Evolutionary conservation across 1,140 invertebrate species (phyloP).

Genomic region (Potamilus streckersoni): DNA sequence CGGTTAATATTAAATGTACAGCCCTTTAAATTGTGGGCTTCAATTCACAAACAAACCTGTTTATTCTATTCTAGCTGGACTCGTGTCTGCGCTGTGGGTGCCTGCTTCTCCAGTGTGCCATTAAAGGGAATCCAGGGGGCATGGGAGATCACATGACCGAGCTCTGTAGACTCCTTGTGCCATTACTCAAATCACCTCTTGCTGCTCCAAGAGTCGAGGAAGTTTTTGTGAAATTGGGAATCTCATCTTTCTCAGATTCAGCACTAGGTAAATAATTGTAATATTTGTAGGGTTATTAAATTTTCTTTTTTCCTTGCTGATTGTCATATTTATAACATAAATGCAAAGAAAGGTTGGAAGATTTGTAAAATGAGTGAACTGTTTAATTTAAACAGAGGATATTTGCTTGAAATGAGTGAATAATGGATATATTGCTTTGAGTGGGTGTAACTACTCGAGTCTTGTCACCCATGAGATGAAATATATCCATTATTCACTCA

Average conservation of each 20-base stretch:
- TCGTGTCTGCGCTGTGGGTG: slow-evolving; percentile 74
- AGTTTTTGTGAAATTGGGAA: slow-evolving; percentile 70
- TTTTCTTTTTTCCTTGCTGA: neutral
- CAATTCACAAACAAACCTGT: too few relatives aligned
- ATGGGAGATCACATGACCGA: slow-evolving; percentile 73
- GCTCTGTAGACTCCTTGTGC: slow-evolving; percentile 51
- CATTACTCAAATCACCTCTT: slow-evolving; percentile 67
- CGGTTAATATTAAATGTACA: too few relatives aligned
- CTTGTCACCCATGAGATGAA: too few relatives aligned
- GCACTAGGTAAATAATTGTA: slow-evolving; percentile 51
- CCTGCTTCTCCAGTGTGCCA: slow-evolving; percentile 75
- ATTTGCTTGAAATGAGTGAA: too few relatives aligned
- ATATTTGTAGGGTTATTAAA: neutral
- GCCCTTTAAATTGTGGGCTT: too few relatives aligned
- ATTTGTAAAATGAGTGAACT: too few relatives aligned
- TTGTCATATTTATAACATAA: too few relatives aligned
- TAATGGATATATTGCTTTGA: too few relatives aligned
- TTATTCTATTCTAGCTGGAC: slow-evolving; percentile 72
- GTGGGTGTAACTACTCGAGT: too few relatives aligned
- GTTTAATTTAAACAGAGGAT: too few relatives aligned
- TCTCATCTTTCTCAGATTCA: slow-evolving; percentile 57
- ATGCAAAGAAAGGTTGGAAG: too few relatives aligned
- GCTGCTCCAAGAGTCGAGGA: slow-evolving; percentile 68
- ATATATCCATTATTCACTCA: too few relatives aligned
- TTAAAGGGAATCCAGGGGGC: slow-evolving; percentile 74